A percentile compares a stretch with the other conserved stretches of the same genome.
These are phyloP conservation scores for Hydrotaea cyrtoneurina DNA, from an alignment of 2,888 invertebrate genomes.

Conservation along the genomic window DNA sequence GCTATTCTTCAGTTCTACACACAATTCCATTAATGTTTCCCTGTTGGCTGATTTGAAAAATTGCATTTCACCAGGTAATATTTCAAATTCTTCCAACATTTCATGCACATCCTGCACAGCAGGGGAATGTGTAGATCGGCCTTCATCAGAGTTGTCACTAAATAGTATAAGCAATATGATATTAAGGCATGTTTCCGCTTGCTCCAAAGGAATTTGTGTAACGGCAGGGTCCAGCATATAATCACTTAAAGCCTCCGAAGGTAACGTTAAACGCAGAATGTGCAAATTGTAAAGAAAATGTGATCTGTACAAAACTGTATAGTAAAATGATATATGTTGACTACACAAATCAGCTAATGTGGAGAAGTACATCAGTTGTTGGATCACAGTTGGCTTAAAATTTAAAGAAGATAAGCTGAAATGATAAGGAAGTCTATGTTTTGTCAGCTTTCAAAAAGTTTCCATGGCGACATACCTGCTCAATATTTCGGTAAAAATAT, in stretches of 20 bases:
- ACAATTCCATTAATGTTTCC: conserved; percentile 64
- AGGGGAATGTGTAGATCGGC: conserved; percentile 23
- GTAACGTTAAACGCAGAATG: conserved; percentile 72
- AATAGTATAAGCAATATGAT: conserved; percentile 73
- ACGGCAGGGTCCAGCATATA: conserved; percentile 70
- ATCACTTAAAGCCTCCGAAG: conserved; percentile 68
- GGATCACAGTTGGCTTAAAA: conserved; percentile 68
- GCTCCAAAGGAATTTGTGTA: conserved; percentile 70
- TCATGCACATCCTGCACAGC: conserved; percentile 51
- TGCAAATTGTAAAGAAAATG: conserved; percentile 74
- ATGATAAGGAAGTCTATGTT: background rate
- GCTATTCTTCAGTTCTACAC: conserved; percentile 62
- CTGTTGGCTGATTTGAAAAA: conserved; percentile 70
- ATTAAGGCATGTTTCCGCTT: conserved; percentile 74
- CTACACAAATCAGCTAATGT: conserved; percentile 67
- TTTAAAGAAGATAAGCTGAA: conserved; percentile 68
- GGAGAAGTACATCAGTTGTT: conserved; percentile 71
- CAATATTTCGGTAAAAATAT: conserved; percentile 72
- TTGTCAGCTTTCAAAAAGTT: background rate
- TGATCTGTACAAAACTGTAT: conserved; percentile 74
- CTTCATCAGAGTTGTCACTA: conserved; percentile 38
- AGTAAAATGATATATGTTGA: conserved; percentile 69
- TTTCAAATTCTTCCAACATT: conserved; percentile 72
- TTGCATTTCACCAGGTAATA: conserved; percentile 68
- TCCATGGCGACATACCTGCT: conserved; percentile 67